phyloP scores from a whole-genome alignment of 2,113 vertebrate species.

The Trogon surrucura region DNA sequence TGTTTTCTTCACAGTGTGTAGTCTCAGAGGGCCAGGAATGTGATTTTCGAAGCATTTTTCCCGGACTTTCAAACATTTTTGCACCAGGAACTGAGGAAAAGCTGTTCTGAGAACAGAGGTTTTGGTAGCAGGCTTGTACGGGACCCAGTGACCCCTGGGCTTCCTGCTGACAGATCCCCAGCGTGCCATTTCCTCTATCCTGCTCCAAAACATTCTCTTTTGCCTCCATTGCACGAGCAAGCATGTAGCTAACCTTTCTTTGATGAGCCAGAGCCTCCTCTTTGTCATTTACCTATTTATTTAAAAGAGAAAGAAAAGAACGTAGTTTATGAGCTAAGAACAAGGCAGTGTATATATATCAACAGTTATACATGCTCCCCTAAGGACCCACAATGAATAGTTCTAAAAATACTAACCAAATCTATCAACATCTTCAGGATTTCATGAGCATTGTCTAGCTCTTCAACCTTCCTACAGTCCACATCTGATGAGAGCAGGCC shows the following conservation, averaged over 20 bases:
- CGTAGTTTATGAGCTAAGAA: background rate
- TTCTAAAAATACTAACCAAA: slow-evolving; percentile 78
- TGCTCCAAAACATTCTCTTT: slow-evolving; percentile 65
- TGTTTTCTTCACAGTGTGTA: background rate
- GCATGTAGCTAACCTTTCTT: slow-evolving; percentile 93
- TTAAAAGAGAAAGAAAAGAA: background rate
- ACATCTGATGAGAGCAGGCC: slow-evolving; percentile 72
- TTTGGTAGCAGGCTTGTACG: background rate
- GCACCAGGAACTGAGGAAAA: background rate
- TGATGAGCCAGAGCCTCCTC: slow-evolving; percentile 94
- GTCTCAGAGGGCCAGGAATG: slow-evolving; percentile 45
- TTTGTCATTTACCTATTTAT: slow-evolving; percentile 87
- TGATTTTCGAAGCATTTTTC: slow-evolving; percentile 24
- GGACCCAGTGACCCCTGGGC: background rate
- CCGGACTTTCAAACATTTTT: background rate
- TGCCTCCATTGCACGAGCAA: slow-evolving; percentile 82
- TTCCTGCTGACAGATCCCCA: background rate
- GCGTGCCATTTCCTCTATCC: background rate
- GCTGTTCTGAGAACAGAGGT: background rate
- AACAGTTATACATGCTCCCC: background rate
- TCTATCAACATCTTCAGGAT: slow-evolving; percentile 83
- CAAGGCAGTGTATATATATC: background rate
- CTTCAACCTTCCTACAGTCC: slow-evolving; percentile 64
- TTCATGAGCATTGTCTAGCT: slow-evolving; percentile 75
- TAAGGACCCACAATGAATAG: rapidly evolving